Percentiles rank a stretch among this genome's conserved stretches.
Evolutionary conservation across 2,797 vertebrate genomes (phyloP).

Genomic region (Chelidonichthys spinosus): DNA sequence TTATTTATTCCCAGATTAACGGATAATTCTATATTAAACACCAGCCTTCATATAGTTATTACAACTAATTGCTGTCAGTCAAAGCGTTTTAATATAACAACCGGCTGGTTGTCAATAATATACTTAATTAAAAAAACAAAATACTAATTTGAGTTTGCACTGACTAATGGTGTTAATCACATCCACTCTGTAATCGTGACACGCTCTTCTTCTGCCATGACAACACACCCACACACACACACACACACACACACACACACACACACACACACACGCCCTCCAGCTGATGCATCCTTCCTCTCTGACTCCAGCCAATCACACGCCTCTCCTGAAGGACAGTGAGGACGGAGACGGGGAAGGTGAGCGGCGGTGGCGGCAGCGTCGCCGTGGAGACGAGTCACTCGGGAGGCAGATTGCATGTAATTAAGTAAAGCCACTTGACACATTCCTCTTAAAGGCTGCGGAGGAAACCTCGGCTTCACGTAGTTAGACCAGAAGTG

Average conservation of each 20-base stretch:
- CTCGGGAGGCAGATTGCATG: constrained; percentile 56
- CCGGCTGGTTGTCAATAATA: constrained; percentile 12
- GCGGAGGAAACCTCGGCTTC: not conserved
- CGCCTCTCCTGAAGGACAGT: constrained; percentile 58
- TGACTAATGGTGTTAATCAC: constrained; percentile 17
- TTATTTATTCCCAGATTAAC: not conserved
- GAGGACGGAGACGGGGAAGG: constrained; percentile 14
- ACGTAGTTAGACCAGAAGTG: not conserved
- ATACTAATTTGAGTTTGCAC: constrained; percentile 21
- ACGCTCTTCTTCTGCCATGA: constrained; percentile 6
- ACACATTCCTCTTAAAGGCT: constrained; percentile 51
- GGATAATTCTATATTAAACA: not conserved
- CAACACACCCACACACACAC: not conserved
- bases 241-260: no score
- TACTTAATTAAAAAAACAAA: constrained; percentile 25
- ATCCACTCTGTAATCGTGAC: constrained; percentile 23
- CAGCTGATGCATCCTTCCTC: constrained; percentile 51
- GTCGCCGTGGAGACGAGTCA: constrained; percentile 36
- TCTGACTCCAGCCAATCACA: constrained; percentile 60
- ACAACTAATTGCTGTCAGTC: constrained; percentile 1
- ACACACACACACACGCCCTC: constrained; percentile 17
- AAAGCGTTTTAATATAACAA: not conserved
- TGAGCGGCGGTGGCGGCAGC: constrained; percentile 31
- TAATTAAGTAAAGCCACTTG: constrained; percentile 63
- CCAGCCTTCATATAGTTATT: constrained; percentile 6